A percentile compares a stretch with the other conserved stretches of the same genome.
Conservation (phyloP, 2,797 vertebrate genomes). For the Eupleurogrammus muticus region DNA sequence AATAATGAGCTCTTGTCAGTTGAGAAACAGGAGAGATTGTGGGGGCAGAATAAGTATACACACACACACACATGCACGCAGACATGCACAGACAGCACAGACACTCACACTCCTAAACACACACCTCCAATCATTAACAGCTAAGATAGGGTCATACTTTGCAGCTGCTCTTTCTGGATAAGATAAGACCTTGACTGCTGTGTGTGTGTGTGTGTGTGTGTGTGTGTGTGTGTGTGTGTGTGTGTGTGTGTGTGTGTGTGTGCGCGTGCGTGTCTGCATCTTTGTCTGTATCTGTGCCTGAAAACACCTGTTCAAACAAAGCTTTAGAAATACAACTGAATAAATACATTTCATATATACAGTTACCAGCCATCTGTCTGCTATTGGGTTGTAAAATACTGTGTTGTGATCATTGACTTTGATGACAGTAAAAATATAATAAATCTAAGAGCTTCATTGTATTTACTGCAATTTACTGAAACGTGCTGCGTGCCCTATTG, state of each 20-base stretch:
- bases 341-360: slow-evolving; percentile 83
- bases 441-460: slow-evolving; percentile 66
- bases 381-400: slow-evolving; percentile 67
- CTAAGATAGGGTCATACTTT: slow-evolving; percentile 76
- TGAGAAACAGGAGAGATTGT: slow-evolving; percentile 65
- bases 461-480: slow-evolving; percentile 18
- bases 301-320: slow-evolving; percentile 93
- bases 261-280: slow-evolving; percentile 52
- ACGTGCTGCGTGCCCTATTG: slow-evolving; percentile 9
- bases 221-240: too few species aligned
- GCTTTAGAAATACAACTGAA: slow-evolving; percentile 79
- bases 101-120: slow-evolving; percentile 28
- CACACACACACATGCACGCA: slow-evolving; percentile 31
- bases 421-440: slow-evolving; percentile 68
- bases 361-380: slow-evolving; percentile 79
- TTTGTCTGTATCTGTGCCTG: slow-evolving; percentile 66
- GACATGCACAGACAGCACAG: slow-evolving; percentile 43
- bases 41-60: slow-evolving; percentile 52
- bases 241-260: slow-evolving; percentile 40
- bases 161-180: slow-evolving; percentile 89
- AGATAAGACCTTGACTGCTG: slow-evolving; percentile 88
- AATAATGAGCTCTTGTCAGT: slow-evolving; percentile 79
- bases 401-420: slow-evolving; percentile 57
- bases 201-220: slow-evolving; percentile 43
- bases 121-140: slow-evolving; percentile 87